These are phyloP conservation scores for Forbesichthys papilliferus DNA, from an alignment of 2,113 vertebrate genomes.

Conservation along the genomic window DNA sequence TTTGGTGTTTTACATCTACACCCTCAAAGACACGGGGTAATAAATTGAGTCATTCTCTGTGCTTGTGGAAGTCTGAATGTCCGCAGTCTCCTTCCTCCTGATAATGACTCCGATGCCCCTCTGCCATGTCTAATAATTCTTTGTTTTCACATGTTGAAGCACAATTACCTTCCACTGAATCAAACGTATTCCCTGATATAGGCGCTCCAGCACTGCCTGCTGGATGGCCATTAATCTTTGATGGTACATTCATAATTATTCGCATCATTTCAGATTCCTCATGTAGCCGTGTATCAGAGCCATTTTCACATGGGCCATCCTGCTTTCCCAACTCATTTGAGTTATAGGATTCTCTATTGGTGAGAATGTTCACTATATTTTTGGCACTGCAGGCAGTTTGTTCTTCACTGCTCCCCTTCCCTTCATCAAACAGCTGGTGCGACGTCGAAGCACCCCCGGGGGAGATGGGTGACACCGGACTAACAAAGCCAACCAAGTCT, in stretches of 20 bases:
- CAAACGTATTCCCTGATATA: slow-evolving; percentile 1
- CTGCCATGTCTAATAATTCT: slow-evolving; percentile 8
- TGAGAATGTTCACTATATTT: not conserved
- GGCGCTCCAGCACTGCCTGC: not conserved
- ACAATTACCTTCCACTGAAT: slow-evolving; percentile 10
- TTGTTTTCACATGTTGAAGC: slow-evolving; percentile 14
- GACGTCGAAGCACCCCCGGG: slow-evolving; percentile 4
- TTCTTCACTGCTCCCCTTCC: slow-evolving; percentile 1
- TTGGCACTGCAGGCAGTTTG: not conserved
- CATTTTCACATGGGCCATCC: not conserved
- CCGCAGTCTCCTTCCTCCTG: slow-evolving; percentile 1
- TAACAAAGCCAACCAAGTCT: slow-evolving; percentile 57
- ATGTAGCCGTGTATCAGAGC: not conserved
- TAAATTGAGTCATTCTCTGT: slow-evolving; percentile 21
- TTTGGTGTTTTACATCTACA: slow-evolving; percentile 2
- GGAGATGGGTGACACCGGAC: slow-evolving; percentile 24
- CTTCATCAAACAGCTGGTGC: not conserved
- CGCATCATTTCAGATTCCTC: not conserved
- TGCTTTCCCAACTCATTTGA: not conserved
- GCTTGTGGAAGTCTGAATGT: slow-evolving; percentile 31
- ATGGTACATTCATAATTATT: not conserved
- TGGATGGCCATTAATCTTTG: not conserved
- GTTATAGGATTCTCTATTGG: not conserved
- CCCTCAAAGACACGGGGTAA: slow-evolving; percentile 53
- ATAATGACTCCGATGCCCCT: not conserved